Evolutionary conservation across 2,113 vertebrate genomes (phyloP).

Genomic region (Brachyistius frenatus): DNA sequence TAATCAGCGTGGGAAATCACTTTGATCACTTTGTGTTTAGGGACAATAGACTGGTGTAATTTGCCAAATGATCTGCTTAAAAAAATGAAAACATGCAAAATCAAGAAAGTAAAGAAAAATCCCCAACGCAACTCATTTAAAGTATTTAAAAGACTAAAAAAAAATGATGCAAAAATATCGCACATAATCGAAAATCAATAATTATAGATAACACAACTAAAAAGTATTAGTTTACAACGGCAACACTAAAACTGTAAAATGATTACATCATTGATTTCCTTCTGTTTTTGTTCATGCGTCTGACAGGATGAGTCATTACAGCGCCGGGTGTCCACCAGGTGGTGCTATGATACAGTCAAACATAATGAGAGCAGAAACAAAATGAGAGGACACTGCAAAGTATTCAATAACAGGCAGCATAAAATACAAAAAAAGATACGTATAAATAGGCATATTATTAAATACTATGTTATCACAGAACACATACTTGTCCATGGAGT

Average conservation of each 20-base stretch:
- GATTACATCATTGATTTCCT: constrained; percentile 68
- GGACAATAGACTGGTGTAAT: background rate
- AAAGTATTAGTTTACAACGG: constrained; percentile 60
- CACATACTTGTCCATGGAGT: constrained; percentile 55
- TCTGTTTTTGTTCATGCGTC: constrained; percentile 71
- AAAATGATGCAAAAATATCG: constrained; percentile 27
- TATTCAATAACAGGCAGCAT: constrained; percentile 60
- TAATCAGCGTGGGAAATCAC: constrained; percentile 23
- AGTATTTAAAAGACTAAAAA: constrained; percentile 46
- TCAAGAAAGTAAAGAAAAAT: constrained; percentile 5
- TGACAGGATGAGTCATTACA: constrained; percentile 52
- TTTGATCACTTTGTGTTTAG: constrained; percentile 3
- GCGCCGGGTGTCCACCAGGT: constrained; percentile 72
- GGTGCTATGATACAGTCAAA: constrained; percentile 76
- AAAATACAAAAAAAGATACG: constrained; percentile 66
- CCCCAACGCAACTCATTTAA: constrained; percentile 46
- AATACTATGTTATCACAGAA: constrained; percentile 78
- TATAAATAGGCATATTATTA: constrained; percentile 83
- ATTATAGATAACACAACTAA: constrained; percentile 63
- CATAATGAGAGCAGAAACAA: constrained; percentile 41
- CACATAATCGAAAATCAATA: constrained; percentile 57
- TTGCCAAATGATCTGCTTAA: constrained; percentile 25
- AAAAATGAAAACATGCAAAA: constrained; percentile 3
- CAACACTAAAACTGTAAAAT: constrained; percentile 56
- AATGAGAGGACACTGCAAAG: constrained; percentile 48